Evolutionary conservation across 2,113 vertebrate species (phyloP).

Genomic region (Aix galericulata): DNA sequence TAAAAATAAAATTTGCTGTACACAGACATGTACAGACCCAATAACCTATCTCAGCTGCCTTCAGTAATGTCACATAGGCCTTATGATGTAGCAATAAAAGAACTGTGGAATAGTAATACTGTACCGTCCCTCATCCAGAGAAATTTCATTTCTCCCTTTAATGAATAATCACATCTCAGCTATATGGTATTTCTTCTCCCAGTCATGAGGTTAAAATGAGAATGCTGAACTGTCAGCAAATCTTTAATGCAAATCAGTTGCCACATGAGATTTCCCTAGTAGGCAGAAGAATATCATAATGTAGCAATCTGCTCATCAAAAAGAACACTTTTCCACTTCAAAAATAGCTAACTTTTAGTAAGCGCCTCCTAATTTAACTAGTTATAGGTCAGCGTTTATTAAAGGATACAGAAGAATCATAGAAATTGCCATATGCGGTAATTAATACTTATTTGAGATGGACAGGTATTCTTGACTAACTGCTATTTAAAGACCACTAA

Average conservation of each 20-base stretch:
- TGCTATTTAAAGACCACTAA: background rate
- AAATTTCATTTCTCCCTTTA: slow-evolving; percentile 32
- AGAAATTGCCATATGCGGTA: background rate
- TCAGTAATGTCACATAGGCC: background rate
- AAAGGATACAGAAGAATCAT: slow-evolving; percentile 1
- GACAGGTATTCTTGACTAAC: background rate
- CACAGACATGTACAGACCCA: background rate
- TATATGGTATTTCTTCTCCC: slow-evolving; percentile 54
- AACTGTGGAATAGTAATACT: background rate
- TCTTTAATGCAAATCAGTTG: slow-evolving; percentile 63
- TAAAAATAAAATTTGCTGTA: background rate
- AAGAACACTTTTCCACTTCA: slow-evolving; percentile 22
- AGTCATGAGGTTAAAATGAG: slow-evolving; percentile 35
- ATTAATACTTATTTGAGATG: background rate
- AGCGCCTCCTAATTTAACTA: slow-evolving; percentile 26
- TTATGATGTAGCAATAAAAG: background rate
- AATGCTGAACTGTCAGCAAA: slow-evolving; percentile 62
- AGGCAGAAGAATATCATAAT: slow-evolving; percentile 27
- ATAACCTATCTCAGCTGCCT: background rate
- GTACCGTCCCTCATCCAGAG: slow-evolving; percentile 33
- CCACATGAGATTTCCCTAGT: slow-evolving; percentile 41
- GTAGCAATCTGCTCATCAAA: slow-evolving; percentile 36
- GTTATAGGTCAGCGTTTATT: slow-evolving; percentile 29
- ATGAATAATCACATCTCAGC: slow-evolving; percentile 60
- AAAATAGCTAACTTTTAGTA: slow-evolving; percentile 22